Base-by-base conservation (phyloP, 2,888 invertebrate species). In the Emmelina monodactyla region DNA sequence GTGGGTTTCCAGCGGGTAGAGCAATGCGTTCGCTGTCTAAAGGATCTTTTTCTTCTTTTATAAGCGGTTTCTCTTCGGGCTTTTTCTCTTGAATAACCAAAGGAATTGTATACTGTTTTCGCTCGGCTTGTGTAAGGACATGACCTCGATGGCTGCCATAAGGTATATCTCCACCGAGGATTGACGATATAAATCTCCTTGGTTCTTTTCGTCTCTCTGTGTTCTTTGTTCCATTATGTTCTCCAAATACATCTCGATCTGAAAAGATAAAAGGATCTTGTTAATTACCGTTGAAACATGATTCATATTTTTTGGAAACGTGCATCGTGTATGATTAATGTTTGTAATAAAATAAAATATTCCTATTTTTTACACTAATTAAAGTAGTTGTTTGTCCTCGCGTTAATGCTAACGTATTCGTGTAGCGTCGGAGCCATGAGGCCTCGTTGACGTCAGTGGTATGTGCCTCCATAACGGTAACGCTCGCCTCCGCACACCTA, bases 71-170 rank as follows among this genome's bases (percentile, higher is more conserved):
- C 30, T 82, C 79, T 49, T 85, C 78, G 22, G 50, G 47, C 51
- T 84, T 83, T 44, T 85, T 81, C 44, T 83, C 84, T 49, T 84
- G 85, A 25, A 63, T 60, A 7, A 76, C 69, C n/a, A 69, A 68
- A 10, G 87, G 85, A 16, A 85, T 84, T 25, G n/a, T 25, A 63
- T 91, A 91, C 54, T 88, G 90, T 71, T 91, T 91, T 44, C 90
- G 83, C 67, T 91, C 91, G 13, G 91, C 91, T 53, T 88, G 85
- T 31, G 91, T 91, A n/a, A 90, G 75, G 2, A 92, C 88, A 58
- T 89, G 88, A 31, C 88, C 86, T 50, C 87, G 81, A 42, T 78
- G 79, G 50, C 89, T 89, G n/a, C 90, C 90, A 50, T 91, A 92
- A 3, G 91, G 91, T 29, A 89, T 83, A 52, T 90, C 89, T 13